Percentiles rank a stretch among this genome's conserved stretches.
phyloP scores from a whole-genome alignment of 2,888 invertebrate genomes.

The Megamerina dolium region DNA sequence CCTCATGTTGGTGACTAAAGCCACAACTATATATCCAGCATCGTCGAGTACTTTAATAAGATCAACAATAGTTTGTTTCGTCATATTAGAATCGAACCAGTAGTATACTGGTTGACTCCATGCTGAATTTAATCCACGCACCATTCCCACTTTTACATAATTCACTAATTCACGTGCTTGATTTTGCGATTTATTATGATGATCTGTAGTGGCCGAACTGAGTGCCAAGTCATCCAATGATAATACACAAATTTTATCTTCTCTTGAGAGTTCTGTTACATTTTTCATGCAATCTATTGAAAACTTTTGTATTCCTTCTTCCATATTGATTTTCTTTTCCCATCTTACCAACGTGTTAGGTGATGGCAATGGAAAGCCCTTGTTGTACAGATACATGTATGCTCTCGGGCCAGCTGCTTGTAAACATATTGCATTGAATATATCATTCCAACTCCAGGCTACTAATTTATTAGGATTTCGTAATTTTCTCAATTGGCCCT shows the following conservation, averaged over 20 bases:
- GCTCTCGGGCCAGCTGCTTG: slow-evolving; percentile 3
- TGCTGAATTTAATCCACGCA: slow-evolving; percentile 3
- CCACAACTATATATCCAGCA: slow-evolving; percentile 8
- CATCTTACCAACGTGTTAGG: slow-evolving; percentile 4
- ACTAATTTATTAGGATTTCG: too few relatives aligned
- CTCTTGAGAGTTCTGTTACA: not conserved
- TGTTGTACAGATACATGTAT: slow-evolving; percentile 1
- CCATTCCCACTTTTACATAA: slow-evolving; percentile 8
- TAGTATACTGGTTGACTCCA: slow-evolving; percentile 9
- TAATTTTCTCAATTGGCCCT: too few relatives aligned
- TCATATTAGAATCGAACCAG: slow-evolving; percentile 3
- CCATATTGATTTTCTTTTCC: too few relatives aligned
- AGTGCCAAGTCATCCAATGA: slow-evolving; percentile 7
- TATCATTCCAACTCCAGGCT: slow-evolving; percentile 3
- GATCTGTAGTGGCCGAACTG: too few relatives aligned
- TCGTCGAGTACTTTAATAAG: not conserved
- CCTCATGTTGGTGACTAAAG: slow-evolving; percentile 10
- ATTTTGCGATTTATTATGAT: too few relatives aligned
- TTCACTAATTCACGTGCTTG: too few relatives aligned
- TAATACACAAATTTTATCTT: slow-evolving; percentile 8
- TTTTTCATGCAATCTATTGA: slow-evolving; percentile 1
- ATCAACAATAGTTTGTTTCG: not conserved
- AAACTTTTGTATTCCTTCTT: too few relatives aligned
- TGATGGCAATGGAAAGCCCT: slow-evolving; percentile 1
- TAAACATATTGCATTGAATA: not conserved